These are phyloP conservation scores for Elegia similella DNA, from an alignment of 2,888 invertebrate species.

Conservation along the genomic window DNA sequence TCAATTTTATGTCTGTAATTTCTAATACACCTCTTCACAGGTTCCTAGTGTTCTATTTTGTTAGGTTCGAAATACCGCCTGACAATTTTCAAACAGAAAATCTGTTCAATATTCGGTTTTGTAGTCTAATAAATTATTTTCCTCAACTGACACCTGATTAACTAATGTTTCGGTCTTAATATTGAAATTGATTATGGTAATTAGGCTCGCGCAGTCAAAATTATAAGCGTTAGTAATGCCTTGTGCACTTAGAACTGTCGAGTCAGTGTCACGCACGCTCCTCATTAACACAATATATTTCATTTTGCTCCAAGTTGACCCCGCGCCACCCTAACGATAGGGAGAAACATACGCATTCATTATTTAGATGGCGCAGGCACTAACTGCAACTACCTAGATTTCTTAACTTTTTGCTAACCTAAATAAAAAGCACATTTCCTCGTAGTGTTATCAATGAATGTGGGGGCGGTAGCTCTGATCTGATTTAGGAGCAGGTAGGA, in stretches of 20 bases:
- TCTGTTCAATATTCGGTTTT: neutral
- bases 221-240: conserved; percentile 12
- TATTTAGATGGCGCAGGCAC: neutral
- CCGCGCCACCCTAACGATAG: conserved; percentile 1
- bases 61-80: neutral
- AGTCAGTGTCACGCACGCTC: conserved; percentile 15
- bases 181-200: conserved; percentile 8
- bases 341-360: conserved; percentile 13
- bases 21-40: conserved; percentile 7
- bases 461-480: neutral
- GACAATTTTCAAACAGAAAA: neutral
- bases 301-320: conserved; percentile 1
- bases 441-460: neutral
- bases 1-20: conserved; percentile 12
- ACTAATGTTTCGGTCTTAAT: neutral
- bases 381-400: neutral
- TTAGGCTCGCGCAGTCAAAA: conserved; percentile 1
- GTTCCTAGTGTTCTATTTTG: conserved; percentile 4
- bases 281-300: conserved; percentile 13
- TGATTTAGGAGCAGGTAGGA: neutral
- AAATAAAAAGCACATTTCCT: neutral
- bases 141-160: neutral
- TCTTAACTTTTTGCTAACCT: neutral
- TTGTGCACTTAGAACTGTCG: conserved; percentile 11
- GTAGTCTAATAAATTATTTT: neutral